A percentile compares a stretch with the other conserved stretches of the same genome.
Evolutionary conservation across 2,797 vertebrate species (phyloP).

Genomic region (Dicrostonyx torquatus): DNA sequence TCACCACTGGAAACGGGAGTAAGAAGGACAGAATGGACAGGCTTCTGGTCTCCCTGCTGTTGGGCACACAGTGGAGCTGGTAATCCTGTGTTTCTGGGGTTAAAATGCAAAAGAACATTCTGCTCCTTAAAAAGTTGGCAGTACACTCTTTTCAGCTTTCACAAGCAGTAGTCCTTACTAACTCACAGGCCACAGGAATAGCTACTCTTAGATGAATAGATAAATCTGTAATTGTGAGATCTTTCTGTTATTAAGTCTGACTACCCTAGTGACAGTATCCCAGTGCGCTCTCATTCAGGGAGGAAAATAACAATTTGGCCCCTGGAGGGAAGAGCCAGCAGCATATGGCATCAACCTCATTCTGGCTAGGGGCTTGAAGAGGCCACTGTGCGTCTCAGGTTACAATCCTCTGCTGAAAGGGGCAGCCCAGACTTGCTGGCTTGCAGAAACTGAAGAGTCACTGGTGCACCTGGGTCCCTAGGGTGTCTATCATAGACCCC

Average conservation of each 20-base stretch:
- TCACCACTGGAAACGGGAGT: background rate
- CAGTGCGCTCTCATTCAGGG: constrained; percentile 65
- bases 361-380: constrained; percentile 30
- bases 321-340: constrained; percentile 48
- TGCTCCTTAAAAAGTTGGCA: background rate
- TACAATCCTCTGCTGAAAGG: constrained; percentile 26
- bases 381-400: constrained; percentile 54
- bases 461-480: constrained; percentile 1
- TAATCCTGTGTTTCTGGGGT: constrained; percentile 12
- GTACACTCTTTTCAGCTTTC: constrained; percentile 12
- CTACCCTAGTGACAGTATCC: constrained; percentile 58
- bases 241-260: constrained; percentile 60
- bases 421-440: constrained; percentile 48
- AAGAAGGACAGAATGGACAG: background rate
- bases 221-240: constrained; percentile 44
- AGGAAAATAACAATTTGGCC: constrained; percentile 62
- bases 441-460: constrained; percentile 44
- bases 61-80: background rate
- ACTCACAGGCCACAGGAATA: background rate
- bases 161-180: constrained; percentile 16
- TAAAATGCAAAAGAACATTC: background rate
- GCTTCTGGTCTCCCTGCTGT: background rate
- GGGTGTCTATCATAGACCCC: constrained; percentile 45
- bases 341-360: constrained; percentile 16
- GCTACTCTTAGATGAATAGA: background rate